Base-by-base conservation (phyloP, 2,888 invertebrate genomes). In the Argyra leucocephala region DNA sequence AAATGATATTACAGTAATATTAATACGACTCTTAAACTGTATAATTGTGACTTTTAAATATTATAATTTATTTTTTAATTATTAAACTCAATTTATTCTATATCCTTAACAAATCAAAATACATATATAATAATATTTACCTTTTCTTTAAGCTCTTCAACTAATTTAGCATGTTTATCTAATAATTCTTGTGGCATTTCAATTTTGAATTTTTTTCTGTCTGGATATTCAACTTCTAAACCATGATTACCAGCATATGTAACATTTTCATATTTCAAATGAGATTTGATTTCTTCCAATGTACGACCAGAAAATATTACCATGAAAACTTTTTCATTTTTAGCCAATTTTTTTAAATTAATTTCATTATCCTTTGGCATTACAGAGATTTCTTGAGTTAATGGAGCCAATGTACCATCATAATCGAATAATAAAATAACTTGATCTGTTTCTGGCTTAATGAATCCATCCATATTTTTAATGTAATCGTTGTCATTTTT, bases 211-310 rank as follows among this genome's bases (percentile, higher is more conserved):
- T 86, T 87, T 70, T 87, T 87, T 48, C 88, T 88, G 71, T 89
- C 89, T 1, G 89, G 88, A 76, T 89, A 89, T 58, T 88, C 78
- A 69, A 89, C 89, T 77, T 89, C 89, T 65, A 89, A 78, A 37
- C 89, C 89, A 72, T 89, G 89, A 73, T 87, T 89, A 58, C 89
- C 89, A 62, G 89, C 89, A 73, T 89, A 89, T 7, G 89, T 89
- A 21, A 89, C 85, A 73, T 76, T 77, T 69, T 78, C 78, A 69
- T 76, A 71, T 72, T 78, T 79, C 73, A 85, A 85, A 85, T 89
- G 89, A 68, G 85, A 82, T 75, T 87, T 88, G 22, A 89, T 88
- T 73, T 89, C 88, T 70, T 83, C 83, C n/a, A 89, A 85, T 72
- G 86, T 87, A 70, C 89, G 82, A 21, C 89, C 89, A 18, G 88